Evolutionary conservation across 2,797 vertebrate genomes (phyloP), one percentile per base, ranked within the genome.

Genomic region (Heterohyrax brucei): DNA sequence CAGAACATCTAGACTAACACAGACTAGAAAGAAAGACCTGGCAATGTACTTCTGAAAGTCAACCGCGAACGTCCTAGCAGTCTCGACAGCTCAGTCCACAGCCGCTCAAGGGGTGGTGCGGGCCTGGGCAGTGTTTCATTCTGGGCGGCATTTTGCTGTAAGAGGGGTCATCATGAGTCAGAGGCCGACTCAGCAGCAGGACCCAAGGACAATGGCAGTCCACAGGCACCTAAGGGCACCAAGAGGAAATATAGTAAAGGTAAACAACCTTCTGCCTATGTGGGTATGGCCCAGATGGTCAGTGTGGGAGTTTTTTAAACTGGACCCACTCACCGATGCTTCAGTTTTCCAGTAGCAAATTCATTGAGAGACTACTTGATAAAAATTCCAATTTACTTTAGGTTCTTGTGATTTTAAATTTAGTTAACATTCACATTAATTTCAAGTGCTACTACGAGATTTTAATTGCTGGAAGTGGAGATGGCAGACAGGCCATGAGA

Each of bases 341-440:
- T 79, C 28, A 70, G 0, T 56, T 79, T 78, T 78, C 75, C 10
- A 19, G 1, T 2, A n/a, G 1, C 61, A 61, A 89, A 56, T 70
- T 75, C 79, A 33, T 0, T 28, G 30, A 92, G 33, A 56, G 28
- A 39, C 4, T 9, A n/a, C 10, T 19, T n/a, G 48, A 30, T 66
- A 78, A 93, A 90, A 87, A 26, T 76, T 75, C 70, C 18, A 10
- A 26, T 33, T 79, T 85, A 22, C 44, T 93, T 87, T 46, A 24
- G 44, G 53, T 61, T 66, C 22, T 92, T 72, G 89, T 44, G n/a
- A 3, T 5, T 79, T 94, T 95, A 33, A 46, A 53, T 79, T 85
- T 73, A 30, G 53, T 90, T 87, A 75, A 39, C 28, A 16, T 61
- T 56, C 88, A 91, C 62, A 53, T 82, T 33, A n/a, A 75, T 50